Evolutionary conservation across 1,140 invertebrate species (phyloP).

Genomic region (Drosophila funebris): DNA sequence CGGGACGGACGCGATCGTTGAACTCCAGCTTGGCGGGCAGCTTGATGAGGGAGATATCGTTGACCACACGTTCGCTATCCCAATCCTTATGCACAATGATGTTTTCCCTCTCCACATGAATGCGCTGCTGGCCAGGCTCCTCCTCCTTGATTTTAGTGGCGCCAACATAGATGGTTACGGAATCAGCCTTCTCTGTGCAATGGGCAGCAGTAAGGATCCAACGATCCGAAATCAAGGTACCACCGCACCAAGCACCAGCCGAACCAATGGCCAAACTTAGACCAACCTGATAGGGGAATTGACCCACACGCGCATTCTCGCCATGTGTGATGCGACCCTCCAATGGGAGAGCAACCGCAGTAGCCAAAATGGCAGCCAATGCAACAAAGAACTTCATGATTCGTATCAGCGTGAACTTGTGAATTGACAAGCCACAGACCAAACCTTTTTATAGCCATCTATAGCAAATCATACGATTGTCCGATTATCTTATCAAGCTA

Average conservation of each 20-base stretch:
- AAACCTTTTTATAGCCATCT: conserved; percentile 13
- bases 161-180: conserved; percentile 36
- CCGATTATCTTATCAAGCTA: conserved; percentile 23
- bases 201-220: conserved; percentile 73
- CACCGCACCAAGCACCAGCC: conserved; percentile 66
- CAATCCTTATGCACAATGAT: conserved; percentile 61
- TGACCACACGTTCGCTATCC: conserved; percentile 51
- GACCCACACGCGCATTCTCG: conserved; percentile 46
- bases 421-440: neutral
- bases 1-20: conserved; percentile 68
- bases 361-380: conserved; percentile 35
- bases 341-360: conserved; percentile 30
- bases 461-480: neutral
- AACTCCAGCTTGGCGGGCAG: conserved; percentile 72
- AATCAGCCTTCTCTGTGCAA: conserved; percentile 53
- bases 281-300: conserved; percentile 76
- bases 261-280: conserved; percentile 46
- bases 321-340: conserved; percentile 68
- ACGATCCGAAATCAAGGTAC: conserved; percentile 67
- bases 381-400: conserved; percentile 49
- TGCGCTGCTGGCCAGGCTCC: conserved; percentile 53
- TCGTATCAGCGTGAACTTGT: conserved; percentile 2
- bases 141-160: conserved; percentile 39
- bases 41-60: conserved; percentile 84
- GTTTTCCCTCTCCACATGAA: conserved; percentile 40